Evolutionary conservation across 2,888 invertebrate species (phyloP), one percentile per base, ranked within the genome.

Genomic region (Platycheirus albimanus): DNA sequence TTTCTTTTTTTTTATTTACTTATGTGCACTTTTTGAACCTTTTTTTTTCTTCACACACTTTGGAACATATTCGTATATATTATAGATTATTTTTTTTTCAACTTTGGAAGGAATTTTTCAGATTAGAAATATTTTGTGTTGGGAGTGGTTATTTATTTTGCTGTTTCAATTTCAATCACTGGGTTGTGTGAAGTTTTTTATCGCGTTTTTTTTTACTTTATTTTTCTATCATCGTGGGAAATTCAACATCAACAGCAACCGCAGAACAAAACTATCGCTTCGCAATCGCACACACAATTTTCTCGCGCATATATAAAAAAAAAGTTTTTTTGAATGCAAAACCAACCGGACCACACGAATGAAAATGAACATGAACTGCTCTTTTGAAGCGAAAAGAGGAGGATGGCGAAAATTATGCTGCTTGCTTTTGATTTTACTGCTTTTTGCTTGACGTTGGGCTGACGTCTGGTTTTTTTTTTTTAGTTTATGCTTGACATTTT

Each of bases 361-460:
- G n/a, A n/a, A n/a, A n/a, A n/a, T n/a, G n/a, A n/a, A n/a, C n/a
- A n/a, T n/a, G 17, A 47, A 28, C 63, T 67, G 54, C 67, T 63
- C 78, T 74, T 72, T 63, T 30, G 67, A 49, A 83, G 51, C 47
- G 69, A 69, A 71, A 64, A 69, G 47, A 45, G 8, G 63, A 63
- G 41, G 49, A 61, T 56, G 54, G 72, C 63, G 56, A 67, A 78
- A 36, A 61, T 56, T 71, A 6, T 8, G 8, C 36, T 71, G 61
- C 51, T 77, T 54, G n/a, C n/a, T n/a, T n/a, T n/a, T n/a, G n/a
- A n/a, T n/a, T n/a, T n/a, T n/a, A n/a, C n/a, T n/a, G n/a, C n/a
- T n/a, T n/a, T n/a, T n/a, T n/a, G n/a, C n/a, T 77, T 77, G 71
- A 81, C 71, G 76, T 81, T 71, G 58, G 64, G 51, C 77, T 83